These are phyloP conservation scores for Pseudolycoriella hygida DNA, from an alignment of 2,888 invertebrate species.

Conservation along the genomic window DNA sequence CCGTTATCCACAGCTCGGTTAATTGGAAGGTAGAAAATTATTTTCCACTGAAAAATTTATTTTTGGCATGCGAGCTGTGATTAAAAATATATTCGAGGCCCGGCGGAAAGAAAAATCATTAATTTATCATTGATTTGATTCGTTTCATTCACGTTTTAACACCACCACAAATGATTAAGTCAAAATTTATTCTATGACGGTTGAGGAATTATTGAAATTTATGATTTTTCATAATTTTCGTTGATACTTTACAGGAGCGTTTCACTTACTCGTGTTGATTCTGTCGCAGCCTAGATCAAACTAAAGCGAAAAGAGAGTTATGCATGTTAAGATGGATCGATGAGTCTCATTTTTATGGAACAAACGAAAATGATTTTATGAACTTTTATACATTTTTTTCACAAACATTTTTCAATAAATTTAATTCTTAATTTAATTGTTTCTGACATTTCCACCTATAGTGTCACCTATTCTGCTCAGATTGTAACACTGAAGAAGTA, in stretches of 20 bases:
- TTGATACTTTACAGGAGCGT: neutral
- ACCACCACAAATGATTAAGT: neutral
- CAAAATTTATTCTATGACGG: neutral
- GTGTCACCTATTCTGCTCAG: no score
- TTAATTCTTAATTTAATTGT: no score
- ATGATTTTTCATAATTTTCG: neutral
- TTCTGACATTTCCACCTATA: no score
- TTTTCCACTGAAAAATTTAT: constrained; percentile 3
- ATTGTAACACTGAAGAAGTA: no score
- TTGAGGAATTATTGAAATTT: neutral
- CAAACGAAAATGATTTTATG: no score
- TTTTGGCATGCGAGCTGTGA: constrained; percentile 7
- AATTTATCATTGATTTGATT: neutral
- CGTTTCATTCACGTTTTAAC: neutral
- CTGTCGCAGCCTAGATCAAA: constrained; percentile 19
- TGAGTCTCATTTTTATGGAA: no score
- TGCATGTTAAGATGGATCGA: neutral
- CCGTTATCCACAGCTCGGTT: constrained; percentile 1
- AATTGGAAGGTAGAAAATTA: neutral
- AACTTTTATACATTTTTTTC: no score
- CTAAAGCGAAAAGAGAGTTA: constrained; percentile 11
- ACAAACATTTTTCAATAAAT: no score
- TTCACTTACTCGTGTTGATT: neutral
- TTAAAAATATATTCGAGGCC: constrained; percentile 7
- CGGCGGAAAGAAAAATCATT: constrained; percentile 2